Percentiles rank a stretch among this genome's conserved stretches.
Evolutionary conservation across 2,888 invertebrate species (phyloP).

Genomic region (Cerastoderma edule): DNA sequence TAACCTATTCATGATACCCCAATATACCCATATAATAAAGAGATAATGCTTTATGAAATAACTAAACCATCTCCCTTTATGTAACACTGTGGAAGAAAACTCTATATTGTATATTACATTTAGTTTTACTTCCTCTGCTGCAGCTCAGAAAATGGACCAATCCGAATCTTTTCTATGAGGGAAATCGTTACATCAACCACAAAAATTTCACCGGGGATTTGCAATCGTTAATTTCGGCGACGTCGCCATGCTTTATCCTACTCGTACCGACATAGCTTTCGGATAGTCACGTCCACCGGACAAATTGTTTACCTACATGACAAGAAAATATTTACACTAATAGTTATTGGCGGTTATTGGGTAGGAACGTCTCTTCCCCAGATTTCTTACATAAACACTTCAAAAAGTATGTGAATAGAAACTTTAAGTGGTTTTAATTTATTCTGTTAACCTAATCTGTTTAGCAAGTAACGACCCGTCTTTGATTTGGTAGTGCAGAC

Average conservation of each 20-base stretch:
- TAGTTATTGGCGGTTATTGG: conserved; percentile 11
- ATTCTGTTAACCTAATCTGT: conserved; percentile 30
- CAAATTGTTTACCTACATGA: conserved; percentile 40
- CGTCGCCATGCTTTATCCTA: conserved; percentile 27
- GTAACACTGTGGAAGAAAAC: too few relatives aligned
- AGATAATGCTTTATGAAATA: too few relatives aligned
- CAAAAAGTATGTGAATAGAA: conserved; percentile 13
- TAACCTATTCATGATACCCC: too few relatives aligned
- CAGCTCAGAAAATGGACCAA: too few relatives aligned
- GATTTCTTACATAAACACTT: conserved; percentile 24
- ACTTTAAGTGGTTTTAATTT: conserved; percentile 41
- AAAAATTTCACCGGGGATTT: conserved; percentile 22
- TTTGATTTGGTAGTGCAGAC: neutral
- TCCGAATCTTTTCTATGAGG: too few relatives aligned
- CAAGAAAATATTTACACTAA: conserved; percentile 31
- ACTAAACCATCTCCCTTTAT: too few relatives aligned
- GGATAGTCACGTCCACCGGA: conserved; percentile 22
- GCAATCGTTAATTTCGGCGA: conserved; percentile 34
- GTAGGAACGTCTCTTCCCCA: conserved; percentile 11
- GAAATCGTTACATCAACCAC: too few relatives aligned
- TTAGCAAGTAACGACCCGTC: neutral
- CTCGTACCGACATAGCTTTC: neutral
- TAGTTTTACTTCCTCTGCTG: too few relatives aligned
- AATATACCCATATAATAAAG: too few relatives aligned
- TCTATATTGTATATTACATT: too few relatives aligned